Percentiles rank a stretch among this genome's conserved stretches.
Conservation (phyloP, 2,888 invertebrate genomes). For the Chrysodeixis includens region DNA sequence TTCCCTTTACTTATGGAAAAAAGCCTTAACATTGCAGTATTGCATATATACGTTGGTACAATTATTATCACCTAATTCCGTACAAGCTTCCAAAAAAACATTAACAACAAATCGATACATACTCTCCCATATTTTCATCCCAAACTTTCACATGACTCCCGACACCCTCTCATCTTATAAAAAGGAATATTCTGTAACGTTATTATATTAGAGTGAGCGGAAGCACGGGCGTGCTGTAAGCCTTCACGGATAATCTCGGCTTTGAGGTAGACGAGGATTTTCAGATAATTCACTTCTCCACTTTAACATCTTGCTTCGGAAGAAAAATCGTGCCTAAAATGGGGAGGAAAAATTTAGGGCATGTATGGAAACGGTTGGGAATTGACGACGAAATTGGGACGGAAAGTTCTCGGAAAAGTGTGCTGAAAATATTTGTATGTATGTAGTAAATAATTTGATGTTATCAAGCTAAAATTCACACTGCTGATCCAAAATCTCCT, state of each 20-base stretch:
- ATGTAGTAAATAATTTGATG: too few relatives aligned
- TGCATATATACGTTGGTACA: too few relatives aligned
- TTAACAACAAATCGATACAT: background rate
- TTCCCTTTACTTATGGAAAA: too few relatives aligned
- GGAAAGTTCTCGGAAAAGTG: background rate
- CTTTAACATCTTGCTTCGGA: slow-evolving; percentile 29
- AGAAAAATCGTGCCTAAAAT: background rate
- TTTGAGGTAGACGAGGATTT: slow-evolving; percentile 30
- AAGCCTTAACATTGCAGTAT: too few relatives aligned
- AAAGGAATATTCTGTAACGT: slow-evolving; percentile 27
- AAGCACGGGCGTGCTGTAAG: slow-evolving; percentile 42
- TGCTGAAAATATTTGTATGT: background rate
- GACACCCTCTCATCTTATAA: slow-evolving; percentile 11
- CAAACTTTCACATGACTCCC: background rate
- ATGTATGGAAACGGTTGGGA: background rate
- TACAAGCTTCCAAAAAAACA: too few relatives aligned
- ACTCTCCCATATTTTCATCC: background rate
- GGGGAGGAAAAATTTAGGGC: background rate
- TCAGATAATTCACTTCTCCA: slow-evolving; percentile 48
- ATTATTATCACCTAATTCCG: too few relatives aligned
- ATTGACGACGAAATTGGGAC: too few relatives aligned
- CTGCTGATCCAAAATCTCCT: too few relatives aligned
- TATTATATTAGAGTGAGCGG: slow-evolving; percentile 37
- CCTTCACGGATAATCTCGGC: slow-evolving; percentile 41
- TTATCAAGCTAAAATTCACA: too few relatives aligned